Evolutionary conservation across 2,888 invertebrate species (phyloP), one percentile per base, ranked within the genome.

Genomic region (Cephus sareptanus): DNA sequence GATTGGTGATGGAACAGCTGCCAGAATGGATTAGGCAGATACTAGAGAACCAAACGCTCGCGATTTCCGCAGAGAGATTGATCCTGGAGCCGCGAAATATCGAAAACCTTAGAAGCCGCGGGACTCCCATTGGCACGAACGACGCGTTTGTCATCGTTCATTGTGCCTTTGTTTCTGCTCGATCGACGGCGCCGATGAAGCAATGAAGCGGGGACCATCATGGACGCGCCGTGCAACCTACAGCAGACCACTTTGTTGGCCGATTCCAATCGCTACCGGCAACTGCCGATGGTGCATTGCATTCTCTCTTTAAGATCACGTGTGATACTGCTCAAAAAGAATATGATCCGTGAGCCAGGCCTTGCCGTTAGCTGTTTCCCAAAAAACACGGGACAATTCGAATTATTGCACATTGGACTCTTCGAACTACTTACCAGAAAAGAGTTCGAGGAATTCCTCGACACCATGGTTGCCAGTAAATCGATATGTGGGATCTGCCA

Each of bases 401-500:
- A 15, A 37, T 37, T 37, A 13, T 13, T 37, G 15, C 4, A 37
- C 37, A 1, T 70, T 70, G 30, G 70, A 70, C 70, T 30, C 70
- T 31, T n/a, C 13, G 70, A 13, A 12, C 40, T 68, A 90, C 93
- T 93, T 92, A 96, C 97, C 97, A 83, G 98, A 98, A 93, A 99
- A 98, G 79, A 98, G 94, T 92, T 99, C 99, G 82, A 99, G 94
- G 92, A 98, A 99, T 93, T 99, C 98, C 91, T 98, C 98, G 75
- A 99, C 99, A 56, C 98, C 98, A 90, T 99, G 98, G 92, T 98
- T 98, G 84, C 96, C 96, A 0, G 97, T 96, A 92, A 97, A 97
- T 84, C 97, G 94, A 92, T 98, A 98, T 12, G 94, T 94, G 2
- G 96, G 95, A 92, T 97, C 97, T 86, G 95, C 95, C 79, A 96